A percentile compares a stretch with the other conserved stretches of the same genome.
phyloP scores from a whole-genome alignment of 2,888 invertebrate species.

The Tinea trinotella region DNA sequence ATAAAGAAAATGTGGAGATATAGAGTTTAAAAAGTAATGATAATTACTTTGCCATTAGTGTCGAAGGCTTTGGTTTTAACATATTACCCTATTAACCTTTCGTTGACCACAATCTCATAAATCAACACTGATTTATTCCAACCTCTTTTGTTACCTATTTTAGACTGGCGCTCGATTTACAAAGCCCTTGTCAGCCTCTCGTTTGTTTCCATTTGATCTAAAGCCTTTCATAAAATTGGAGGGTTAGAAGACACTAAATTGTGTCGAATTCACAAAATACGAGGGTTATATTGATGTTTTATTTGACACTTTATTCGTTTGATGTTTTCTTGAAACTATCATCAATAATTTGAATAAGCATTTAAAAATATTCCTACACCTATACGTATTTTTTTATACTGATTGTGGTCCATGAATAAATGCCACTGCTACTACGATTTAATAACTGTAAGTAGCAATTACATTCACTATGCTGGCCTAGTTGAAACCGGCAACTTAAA shows the following conservation, averaged over 20 bases:
- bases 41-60: no score
- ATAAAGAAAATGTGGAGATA: no score
- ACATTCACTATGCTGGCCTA: no score
- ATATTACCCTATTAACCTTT: not conserved
- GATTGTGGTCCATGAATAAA: no score
- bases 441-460: no score
- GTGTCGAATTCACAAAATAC: not conserved
- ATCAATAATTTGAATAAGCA: no score
- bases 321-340: not conserved
- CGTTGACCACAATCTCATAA: not conserved
- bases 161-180: not conserved
- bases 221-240: not conserved
- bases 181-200: constrained; percentile 1
- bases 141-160: not conserved
- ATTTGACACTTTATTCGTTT: not conserved
- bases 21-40: no score
- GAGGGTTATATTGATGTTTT: not conserved
- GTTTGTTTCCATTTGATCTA: not conserved
- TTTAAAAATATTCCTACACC: no score
- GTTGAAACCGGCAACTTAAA: no score
- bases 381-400: no score
- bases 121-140: not conserved
- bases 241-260: not conserved
- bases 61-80: no score
- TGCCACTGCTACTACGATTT: no score